A percentile compares a stretch with the other conserved stretches of the same genome.
These are phyloP conservation scores for Drosophila limbata DNA, from an alignment of 2,888 invertebrate species.

Conservation along the genomic window DNA sequence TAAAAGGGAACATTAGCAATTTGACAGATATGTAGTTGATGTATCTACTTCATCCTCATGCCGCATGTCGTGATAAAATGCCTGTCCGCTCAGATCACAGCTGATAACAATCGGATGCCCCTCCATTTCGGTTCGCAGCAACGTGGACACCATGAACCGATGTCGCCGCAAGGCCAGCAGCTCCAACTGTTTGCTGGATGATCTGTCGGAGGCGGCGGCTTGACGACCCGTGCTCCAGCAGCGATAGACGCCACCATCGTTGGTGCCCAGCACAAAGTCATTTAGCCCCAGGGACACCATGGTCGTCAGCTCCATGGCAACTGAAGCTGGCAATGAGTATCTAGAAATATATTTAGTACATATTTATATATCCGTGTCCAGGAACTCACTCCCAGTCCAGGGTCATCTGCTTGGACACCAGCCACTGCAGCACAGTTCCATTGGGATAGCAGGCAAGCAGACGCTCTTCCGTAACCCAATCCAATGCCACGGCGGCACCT, in stretches of 20 bases:
- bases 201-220: conserved; percentile 26
- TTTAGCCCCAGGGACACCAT: conserved; percentile 70
- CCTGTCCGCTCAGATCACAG: conserved; percentile 84
- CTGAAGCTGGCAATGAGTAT: conserved; percentile 52
- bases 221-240: conserved; percentile 71
- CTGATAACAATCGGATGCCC: conserved; percentile 79
- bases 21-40: background rate
- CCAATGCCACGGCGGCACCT: conserved; percentile 82
- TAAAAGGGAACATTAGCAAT: background rate
- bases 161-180: conserved; percentile 76
- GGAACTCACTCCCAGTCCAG: conserved; percentile 75
- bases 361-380: too few relatives aligned
- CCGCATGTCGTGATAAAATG: conserved; percentile 81
- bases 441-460: conserved; percentile 82
- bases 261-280: conserved; percentile 83
- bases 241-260: conserved; percentile 82
- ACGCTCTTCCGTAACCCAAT: conserved; percentile 80
- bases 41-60: conserved; percentile 72
- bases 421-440: conserved; percentile 82
- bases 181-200: conserved; percentile 64
- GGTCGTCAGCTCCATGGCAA: conserved; percentile 68
- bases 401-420: conserved; percentile 68
- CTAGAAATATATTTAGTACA: too few relatives aligned
- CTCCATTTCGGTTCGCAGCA: conserved; percentile 68
- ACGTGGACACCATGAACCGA: conserved; percentile 80